phyloP scores from a whole-genome alignment of 2,888 invertebrate genomes.

The Gasteruption jaculator region DNA sequence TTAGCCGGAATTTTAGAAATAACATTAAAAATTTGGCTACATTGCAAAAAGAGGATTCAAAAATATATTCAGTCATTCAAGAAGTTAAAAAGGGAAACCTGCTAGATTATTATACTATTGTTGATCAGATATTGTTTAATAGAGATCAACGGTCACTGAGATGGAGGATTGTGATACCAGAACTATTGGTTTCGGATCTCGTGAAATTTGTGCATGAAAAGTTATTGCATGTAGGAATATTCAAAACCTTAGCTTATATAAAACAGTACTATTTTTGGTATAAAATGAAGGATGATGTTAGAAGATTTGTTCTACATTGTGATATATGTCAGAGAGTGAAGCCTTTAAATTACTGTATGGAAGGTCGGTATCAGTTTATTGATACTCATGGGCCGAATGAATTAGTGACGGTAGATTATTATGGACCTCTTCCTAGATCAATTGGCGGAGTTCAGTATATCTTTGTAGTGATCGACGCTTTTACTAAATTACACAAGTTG shows the following conservation, averaged over 20 bases:
- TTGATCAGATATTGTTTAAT: slow-evolving; percentile 13
- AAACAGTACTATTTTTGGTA: slow-evolving; percentile 13
- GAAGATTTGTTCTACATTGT: slow-evolving; percentile 7
- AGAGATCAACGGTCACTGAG: neutral
- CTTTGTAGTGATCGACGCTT: slow-evolving; percentile 18
- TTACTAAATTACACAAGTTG: slow-evolving; percentile 15
- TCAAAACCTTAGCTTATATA: slow-evolving; percentile 13
- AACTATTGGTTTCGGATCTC: neutral
- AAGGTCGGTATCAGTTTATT: slow-evolving; percentile 15
- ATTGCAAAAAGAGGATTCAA: slow-evolving; percentile 7
- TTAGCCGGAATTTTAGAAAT: neutral
- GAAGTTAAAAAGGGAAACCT: neutral
- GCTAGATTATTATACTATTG: neutral
- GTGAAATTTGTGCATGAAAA: slow-evolving; percentile 5
- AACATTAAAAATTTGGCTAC: slow-evolving; percentile 5
- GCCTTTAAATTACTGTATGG: slow-evolving; percentile 13
- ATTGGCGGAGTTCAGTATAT: slow-evolving; percentile 19
- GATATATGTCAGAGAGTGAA: slow-evolving; percentile 21
- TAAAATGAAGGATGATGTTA: slow-evolving; percentile 10
- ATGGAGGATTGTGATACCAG: slow-evolving; percentile 10
- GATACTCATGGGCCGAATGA: slow-evolving; percentile 13
- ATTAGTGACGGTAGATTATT: slow-evolving; percentile 19
- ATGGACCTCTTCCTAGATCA: slow-evolving; percentile 17
- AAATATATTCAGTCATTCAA: neutral
- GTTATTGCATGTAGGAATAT: slow-evolving; percentile 11